Base-by-base conservation (phyloP, 1,140 invertebrate genomes). In the Musca vetustissima region DNA sequence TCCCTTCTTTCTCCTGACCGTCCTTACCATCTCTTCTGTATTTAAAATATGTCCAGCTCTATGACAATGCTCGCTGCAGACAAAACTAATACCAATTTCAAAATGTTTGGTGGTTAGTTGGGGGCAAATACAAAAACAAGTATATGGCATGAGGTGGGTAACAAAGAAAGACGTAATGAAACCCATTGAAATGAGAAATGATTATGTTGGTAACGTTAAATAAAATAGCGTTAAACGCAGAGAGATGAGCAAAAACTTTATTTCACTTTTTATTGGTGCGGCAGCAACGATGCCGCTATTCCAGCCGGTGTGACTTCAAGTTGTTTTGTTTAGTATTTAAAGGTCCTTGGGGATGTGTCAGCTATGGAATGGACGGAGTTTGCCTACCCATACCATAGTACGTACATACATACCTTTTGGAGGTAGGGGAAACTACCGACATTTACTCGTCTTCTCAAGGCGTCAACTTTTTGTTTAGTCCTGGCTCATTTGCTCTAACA, bases 291-390 rank as follows among this genome's bases (percentile, higher is more conserved):
- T 47, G 14, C 24, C 21, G 55, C 55, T 59, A 28, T 32, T 32
- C 17, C 71, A 73, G 78, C 76, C 36, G 36, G 6, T 13, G 6
- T 43, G 73, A 78, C 79, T 79, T 79, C 75, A 79, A 79, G 78
- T 79, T 79, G 77, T 79, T 79, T 79, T 76, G 74, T 74, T 75
- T 79, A 79, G 77, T 79, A 79, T 79, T 79, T 79, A 79, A 73
- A 76, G 78, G 78, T 79, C 78, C 78, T 79, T 71, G 73, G 78
- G 78, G 78, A 79, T 73, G 25, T 32, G 25, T 59, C 15, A 59
- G 55, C 21, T 28, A n/a, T 25, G 17, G 6, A 57, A 4, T 25
- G 53, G 13, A 59, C 2, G 15, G 32, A 59, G 6, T 4, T 43
- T 11, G 11, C 13, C 55, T 59, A 14, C n/a, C 25, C 7, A 2